Conservation (phyloP, 2,113 vertebrate species). For the Pygathrix nemaeus region DNA sequence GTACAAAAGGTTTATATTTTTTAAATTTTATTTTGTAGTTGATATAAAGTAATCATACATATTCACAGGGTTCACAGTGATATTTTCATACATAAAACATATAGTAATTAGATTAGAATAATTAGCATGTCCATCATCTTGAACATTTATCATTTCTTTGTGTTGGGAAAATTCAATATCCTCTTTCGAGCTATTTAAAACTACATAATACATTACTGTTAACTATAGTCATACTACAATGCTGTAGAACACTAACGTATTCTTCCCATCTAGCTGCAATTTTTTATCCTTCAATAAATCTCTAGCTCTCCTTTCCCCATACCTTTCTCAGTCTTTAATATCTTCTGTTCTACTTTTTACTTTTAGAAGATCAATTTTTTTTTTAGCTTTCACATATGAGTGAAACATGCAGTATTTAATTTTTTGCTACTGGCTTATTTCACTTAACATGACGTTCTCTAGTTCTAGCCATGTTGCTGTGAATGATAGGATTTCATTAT, state of each 20-base stretch:
- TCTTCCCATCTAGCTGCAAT: not conserved
- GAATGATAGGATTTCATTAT: not conserved
- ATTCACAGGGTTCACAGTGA: not conserved
- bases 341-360: not conserved
- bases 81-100: not conserved
- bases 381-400: not conserved
- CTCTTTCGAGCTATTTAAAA: not conserved
- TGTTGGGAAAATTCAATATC: not conserved
- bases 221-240: not conserved
- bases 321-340: not conserved
- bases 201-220: not conserved
- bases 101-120: not conserved
- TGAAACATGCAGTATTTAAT: not conserved
- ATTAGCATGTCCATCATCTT: not conserved
- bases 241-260: not conserved
- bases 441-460: not conserved
- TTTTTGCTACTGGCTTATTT: not conserved
- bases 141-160: not conserved
- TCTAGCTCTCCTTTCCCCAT: not conserved
- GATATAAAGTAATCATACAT: not conserved
- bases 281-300: not conserved
- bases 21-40: not conserved
- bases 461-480: not conserved
- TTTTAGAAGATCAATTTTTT: not conserved
- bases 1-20: constrained; percentile 26